Evolutionary conservation across 2,797 vertebrate genomes (phyloP).

Genomic region (Alectoris magna): DNA sequence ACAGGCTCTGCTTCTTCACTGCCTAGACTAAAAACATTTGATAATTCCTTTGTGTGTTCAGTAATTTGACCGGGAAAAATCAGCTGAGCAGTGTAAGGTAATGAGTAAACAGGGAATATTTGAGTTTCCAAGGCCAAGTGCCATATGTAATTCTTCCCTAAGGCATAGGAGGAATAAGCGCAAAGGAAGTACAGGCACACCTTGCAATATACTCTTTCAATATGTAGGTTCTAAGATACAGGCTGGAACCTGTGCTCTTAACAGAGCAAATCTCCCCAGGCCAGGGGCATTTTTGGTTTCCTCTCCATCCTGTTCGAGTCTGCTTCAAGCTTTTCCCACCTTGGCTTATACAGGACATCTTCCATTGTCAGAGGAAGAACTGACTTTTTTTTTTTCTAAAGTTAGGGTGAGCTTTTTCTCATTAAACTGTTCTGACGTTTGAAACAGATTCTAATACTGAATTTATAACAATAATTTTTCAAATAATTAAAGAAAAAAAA

Average conservation of each 20-base stretch:
- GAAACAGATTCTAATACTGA: not conserved
- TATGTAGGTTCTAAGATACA: not conserved
- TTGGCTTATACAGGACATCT: not conserved
- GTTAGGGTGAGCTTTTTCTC: not conserved
- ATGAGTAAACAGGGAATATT: not conserved
- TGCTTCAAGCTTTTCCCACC: not conserved
- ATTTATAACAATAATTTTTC: not conserved
- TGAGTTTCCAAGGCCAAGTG: not conserved
- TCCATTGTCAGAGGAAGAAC: not conserved
- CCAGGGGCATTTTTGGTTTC: not conserved
- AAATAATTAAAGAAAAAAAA: not conserved
- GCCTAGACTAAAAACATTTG: not conserved
- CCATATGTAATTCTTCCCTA: not conserved
- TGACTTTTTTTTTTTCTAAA: not conserved
- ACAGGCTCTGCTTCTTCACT: not conserved
- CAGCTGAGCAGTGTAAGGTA: not conserved
- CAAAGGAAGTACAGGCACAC: not conserved
- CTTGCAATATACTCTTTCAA: not conserved
- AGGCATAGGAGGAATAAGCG: not conserved
- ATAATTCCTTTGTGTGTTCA: not conserved
- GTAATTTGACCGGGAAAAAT: not conserved
- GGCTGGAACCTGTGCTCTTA: not conserved
- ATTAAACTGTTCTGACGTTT: not conserved
- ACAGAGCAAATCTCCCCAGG: not conserved
- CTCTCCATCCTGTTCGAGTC: not conserved